These are phyloP conservation scores for Dendrolimus punctatus DNA, from an alignment of 1,140 invertebrate species.

Conservation along the genomic window DNA sequence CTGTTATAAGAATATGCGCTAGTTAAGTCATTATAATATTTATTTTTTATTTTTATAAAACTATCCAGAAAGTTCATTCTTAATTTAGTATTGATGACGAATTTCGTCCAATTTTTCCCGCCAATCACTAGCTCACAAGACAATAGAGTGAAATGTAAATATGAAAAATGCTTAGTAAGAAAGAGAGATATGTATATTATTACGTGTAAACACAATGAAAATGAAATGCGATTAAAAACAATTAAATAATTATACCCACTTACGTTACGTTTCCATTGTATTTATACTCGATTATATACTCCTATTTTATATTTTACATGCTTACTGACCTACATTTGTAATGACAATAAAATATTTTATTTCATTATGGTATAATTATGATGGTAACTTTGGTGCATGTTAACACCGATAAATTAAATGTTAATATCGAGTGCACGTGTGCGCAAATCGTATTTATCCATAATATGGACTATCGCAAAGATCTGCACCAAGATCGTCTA, in stretches of 20 bases:
- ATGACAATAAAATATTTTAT: too few relatives aligned
- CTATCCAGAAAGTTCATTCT: slow-evolving; percentile 24
- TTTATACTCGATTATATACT: too few relatives aligned
- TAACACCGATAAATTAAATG: too few relatives aligned
- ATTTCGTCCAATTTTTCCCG: slow-evolving; percentile 8
- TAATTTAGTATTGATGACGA: slow-evolving; percentile 5
- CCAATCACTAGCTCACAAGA: slow-evolving; percentile 47
- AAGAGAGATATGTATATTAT: slow-evolving; percentile 20
- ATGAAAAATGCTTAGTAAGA: slow-evolving; percentile 16
- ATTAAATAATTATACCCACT: not conserved
- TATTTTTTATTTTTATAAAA: slow-evolving; percentile 6
- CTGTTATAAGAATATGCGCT: slow-evolving; percentile 5
- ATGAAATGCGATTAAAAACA: not conserved
- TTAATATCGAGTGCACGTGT: too few relatives aligned
- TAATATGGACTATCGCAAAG: too few relatives aligned
- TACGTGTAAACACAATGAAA: slow-evolving; percentile 24
- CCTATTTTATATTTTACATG: too few relatives aligned
- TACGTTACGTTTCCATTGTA: too few relatives aligned
- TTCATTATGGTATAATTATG: too few relatives aligned
- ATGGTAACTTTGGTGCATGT: too few relatives aligned
- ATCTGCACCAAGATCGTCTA: too few relatives aligned
- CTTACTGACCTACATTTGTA: too few relatives aligned
- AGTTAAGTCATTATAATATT: not conserved
- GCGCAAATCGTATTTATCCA: too few relatives aligned
- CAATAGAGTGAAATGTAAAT: slow-evolving; percentile 39